Base-by-base conservation (phyloP, 2,888 invertebrate species). In the Nymphalis polychloros region DNA sequence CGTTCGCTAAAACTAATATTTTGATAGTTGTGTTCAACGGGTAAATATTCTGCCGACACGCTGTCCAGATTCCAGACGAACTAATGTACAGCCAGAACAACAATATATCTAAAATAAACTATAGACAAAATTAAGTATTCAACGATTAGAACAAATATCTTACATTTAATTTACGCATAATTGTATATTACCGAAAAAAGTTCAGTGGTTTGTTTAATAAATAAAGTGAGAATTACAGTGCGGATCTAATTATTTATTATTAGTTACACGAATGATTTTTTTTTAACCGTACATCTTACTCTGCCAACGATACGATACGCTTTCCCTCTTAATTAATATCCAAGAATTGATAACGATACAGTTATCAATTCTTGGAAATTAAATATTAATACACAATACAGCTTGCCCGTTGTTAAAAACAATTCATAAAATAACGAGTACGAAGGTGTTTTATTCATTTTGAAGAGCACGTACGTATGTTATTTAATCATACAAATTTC, bases 61-160 rank as follows among this genome's bases (percentile, higher is more conserved):
- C 87, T 76, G 87, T 87, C 87, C 87, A 84, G 83, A 79, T 81
- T 75, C 71, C 66, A 76, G 79, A 81, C 80, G 67, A 79, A 74
- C 81, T 82, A 80, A 63, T 31, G 71, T 70, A 69, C 62, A 49
- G 60, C 57, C 10, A 65, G 46, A 16, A 62, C 17, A 63, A 61
- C 62, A 71, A 62, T 19, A 10, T 19, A 19, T 57, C 5, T 19
- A 41, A 35, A 41, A 17, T 17, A 19, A 41, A 19, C n/a, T 19
- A 19, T n/a, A n/a, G 41, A 35, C 1, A 19, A 31, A 31, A 13
- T 23, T 55, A 17, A 31, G 13, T 17, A 7, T n/a, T 16, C 17
- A 16, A 17, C 27, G 16, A 8, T 31, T 8, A 31, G 31, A 50
- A 19, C 13, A 8, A 50, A 10, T 4, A 20, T 50, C 19, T 20